These are phyloP conservation scores for Chrysogorgia sp. DNA, from an alignment of 92 coral and sea anemone genomes.

Conservation along the genomic window DNA sequence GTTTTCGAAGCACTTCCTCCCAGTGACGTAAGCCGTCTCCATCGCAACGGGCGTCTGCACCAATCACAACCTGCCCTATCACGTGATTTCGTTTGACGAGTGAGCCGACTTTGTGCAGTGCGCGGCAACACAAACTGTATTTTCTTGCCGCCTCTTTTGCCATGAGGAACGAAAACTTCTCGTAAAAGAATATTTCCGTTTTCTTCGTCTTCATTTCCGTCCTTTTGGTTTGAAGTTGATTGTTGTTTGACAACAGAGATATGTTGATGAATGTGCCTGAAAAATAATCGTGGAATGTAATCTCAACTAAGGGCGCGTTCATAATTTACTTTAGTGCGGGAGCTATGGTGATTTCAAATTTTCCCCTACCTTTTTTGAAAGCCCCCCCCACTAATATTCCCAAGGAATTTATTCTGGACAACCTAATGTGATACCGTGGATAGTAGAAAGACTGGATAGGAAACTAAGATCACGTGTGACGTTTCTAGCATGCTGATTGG, in stretches of 20 bases:
- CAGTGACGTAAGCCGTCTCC: constrained; percentile 32
- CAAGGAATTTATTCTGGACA: too few species aligned
- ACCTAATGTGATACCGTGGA: too few species aligned
- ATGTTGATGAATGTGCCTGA: constrained; percentile 77
- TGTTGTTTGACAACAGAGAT: constrained; percentile 56
- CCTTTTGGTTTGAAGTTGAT: constrained; percentile 59
- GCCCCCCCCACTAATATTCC: too few species aligned
- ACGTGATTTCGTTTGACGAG: constrained; percentile 75
- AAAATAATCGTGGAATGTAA: background rate
- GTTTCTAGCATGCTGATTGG: too few species aligned
- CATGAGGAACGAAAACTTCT: constrained; percentile 79
- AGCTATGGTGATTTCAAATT: too few species aligned
- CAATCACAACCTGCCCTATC: constrained; percentile 76
- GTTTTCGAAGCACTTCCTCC: constrained; percentile 31
- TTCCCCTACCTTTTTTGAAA: background rate
- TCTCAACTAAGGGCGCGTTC: background rate
- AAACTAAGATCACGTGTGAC: too few species aligned
- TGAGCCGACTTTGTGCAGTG: constrained; percentile 81
- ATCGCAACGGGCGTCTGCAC: constrained; percentile 43
- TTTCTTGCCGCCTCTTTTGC: constrained; percentile 48
- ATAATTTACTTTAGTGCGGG: background rate
- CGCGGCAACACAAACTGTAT: constrained; percentile 67
- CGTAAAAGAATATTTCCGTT: constrained; percentile 83
- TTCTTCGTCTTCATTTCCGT: constrained; percentile 74
- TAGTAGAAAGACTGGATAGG: too few species aligned